Evolutionary conservation across 92 coral and sea anemone genomes (phyloP), one percentile per base, ranked within the genome.

Genomic region (Micromussa lordhowensis): DNA sequence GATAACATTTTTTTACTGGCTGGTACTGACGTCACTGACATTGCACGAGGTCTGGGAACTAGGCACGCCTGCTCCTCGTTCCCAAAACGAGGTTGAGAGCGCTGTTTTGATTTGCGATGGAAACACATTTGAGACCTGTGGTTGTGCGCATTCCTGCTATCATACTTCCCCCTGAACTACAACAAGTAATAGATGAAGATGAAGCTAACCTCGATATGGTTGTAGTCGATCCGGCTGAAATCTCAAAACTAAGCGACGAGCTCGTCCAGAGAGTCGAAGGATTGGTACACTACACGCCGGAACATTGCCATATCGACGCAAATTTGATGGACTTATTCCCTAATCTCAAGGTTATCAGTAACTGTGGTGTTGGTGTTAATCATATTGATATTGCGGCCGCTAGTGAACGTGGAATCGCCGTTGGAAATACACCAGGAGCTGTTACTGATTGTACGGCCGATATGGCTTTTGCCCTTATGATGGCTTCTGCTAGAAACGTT

Each of bases 401-500:
- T 19, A 90, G 57, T 21, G 85, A 78, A 19, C 91, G 98, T 15
- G 92, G 94, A 18, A 94, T 96, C 9, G 91, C 85, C 30, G 95
- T 96, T 3, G 96, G 96, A 5, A 85, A 89, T 75, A 92, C 96
- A 2, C 96, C 95, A 9, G 69, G 73, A 13, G 92, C 71, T 28
- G 49, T 88, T 17, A 61, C 78, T 54, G 90, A 96, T 26, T 81
- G 89, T 17, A 90, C 95, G 9, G 98, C 98, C 1, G 98, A 96
- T 49, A 81, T 92, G 71, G 95, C 93, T 2, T 92, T 94, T 78
- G 93, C 95, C 0, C 89, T 94, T 63, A 57, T 96, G 63, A 81
- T 96, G 86, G 96, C 96, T 30, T 88, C 98, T n/a, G 98, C 98
- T 3, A 89, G 95, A 79, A 93, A 93, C 63, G 87, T 95, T 36